phyloP scores from a whole-genome alignment of 2,888 invertebrate species.

The Oscheius myriophilus region DNA sequence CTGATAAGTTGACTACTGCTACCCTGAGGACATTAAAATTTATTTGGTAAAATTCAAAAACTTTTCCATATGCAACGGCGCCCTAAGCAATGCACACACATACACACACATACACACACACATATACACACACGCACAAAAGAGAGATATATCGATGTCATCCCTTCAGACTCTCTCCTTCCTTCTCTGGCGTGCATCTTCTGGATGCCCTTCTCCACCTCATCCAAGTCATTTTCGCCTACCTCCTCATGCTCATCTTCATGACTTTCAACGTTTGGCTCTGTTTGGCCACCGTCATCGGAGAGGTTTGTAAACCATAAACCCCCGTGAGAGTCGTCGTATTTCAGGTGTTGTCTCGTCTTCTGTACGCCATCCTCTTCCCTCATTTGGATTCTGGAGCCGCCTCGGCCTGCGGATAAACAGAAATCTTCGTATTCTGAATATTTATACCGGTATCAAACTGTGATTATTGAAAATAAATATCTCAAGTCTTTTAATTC shows the following conservation, averaged over 20 bases:
- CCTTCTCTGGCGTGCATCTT: conserved; percentile 34
- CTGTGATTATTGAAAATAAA: conserved; percentile 2
- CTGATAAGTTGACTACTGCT: no score
- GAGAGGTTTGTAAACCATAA: conserved; percentile 51
- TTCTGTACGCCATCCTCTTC: conserved; percentile 43
- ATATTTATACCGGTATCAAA: not conserved
- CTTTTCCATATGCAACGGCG: no score
- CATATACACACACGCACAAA: no score
- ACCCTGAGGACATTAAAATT: no score
- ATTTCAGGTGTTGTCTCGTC: conserved; percentile 23
- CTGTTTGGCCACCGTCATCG: conserved; percentile 62
- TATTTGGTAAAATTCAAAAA: no score
- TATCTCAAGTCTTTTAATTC: no score
- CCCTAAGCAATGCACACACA: no score
- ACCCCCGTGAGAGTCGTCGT: not conserved
- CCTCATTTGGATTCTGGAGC: conserved; percentile 33
- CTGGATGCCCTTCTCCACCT: conserved; percentile 59
- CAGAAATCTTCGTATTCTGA: not conserved
- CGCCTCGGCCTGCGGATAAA: conserved; percentile 24
- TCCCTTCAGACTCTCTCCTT: conserved; percentile 36
- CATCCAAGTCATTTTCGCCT: conserved; percentile 58
- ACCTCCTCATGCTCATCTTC: conserved; percentile 67
- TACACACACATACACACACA: no score
- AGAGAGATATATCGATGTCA: not conserved
- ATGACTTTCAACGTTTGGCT: conserved; percentile 70